Percentiles rank a stretch among this genome's conserved stretches.
These are phyloP conservation scores for Bettongia penicillata DNA, from an alignment of 2,113 vertebrate genomes.

Conservation along the genomic window DNA sequence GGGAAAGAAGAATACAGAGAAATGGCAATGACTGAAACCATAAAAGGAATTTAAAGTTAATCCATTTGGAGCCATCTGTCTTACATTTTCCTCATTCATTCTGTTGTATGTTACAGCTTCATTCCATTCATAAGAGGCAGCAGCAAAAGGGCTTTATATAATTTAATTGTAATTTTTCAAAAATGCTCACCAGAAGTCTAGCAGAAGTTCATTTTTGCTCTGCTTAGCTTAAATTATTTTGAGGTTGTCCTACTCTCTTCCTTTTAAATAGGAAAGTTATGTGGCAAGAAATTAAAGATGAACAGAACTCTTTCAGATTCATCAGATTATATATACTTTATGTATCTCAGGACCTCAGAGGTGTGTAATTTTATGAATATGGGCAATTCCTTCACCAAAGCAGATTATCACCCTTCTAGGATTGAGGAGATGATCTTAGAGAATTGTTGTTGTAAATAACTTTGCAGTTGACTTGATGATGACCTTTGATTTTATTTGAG, in stretches of 20 bases:
- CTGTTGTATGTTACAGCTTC: background rate
- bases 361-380: background rate
- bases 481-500: background rate
- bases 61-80: constrained; percentile 10
- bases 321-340: background rate
- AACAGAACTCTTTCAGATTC: background rate
- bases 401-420: background rate
- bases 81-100: background rate
- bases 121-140: background rate
- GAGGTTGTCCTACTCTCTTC: background rate
- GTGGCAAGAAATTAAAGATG: background rate
- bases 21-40: background rate
- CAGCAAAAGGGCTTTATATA: background rate
- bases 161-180: background rate
- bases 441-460: background rate
- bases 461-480: background rate
- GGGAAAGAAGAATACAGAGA: background rate
- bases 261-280: background rate
- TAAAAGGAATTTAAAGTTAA: background rate
- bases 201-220: background rate
- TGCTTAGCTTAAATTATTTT: background rate
- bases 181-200: background rate
- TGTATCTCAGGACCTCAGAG: background rate
- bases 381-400: background rate
- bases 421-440: background rate